Evolutionary conservation across 1,140 invertebrate genomes (phyloP).

Genomic region (Lepidotrigona ventralis): DNA sequence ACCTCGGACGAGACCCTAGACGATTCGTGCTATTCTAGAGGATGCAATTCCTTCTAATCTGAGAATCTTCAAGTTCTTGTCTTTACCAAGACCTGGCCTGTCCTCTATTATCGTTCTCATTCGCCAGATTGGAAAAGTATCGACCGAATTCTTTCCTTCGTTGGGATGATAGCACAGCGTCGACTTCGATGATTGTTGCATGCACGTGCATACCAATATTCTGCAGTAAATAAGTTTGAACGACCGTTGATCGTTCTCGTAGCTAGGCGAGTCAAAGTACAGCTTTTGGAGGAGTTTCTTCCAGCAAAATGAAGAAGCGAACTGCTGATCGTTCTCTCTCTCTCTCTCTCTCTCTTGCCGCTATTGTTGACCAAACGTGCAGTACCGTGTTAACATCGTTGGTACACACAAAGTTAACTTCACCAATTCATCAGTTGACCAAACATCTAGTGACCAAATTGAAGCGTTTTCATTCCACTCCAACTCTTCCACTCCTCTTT

Average conservation of each 20-base stretch:
- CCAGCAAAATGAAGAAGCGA: not conserved
- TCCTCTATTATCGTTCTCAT: not conserved
- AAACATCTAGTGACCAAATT: constrained; percentile 33
- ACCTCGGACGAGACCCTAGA: too few relatives aligned
- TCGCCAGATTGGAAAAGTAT: not conserved
- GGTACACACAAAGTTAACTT: constrained; percentile 25
- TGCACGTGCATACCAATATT: not conserved
- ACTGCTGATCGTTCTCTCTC: not conserved
- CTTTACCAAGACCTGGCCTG: too few relatives aligned
- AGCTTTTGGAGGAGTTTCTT: not conserved
- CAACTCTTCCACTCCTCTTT: not conserved
- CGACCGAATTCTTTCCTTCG: too few relatives aligned
- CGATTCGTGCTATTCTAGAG: not conserved
- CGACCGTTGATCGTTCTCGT: not conserved
- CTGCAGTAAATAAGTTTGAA: not conserved
- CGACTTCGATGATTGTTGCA: not conserved
- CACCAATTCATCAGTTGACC: constrained; percentile 20
- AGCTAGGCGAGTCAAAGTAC: too few relatives aligned
- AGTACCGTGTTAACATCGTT: not conserved
- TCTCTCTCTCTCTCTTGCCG: not conserved
- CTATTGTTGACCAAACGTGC: constrained; percentile 9
- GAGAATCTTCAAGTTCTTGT: not conserved
- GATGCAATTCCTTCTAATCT: not conserved
- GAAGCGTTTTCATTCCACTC: constrained; percentile 7
- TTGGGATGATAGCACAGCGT: too few relatives aligned